phyloP scores from a whole-genome alignment of 2,113 vertebrate species.

The Theropithecus gelada region DNA sequence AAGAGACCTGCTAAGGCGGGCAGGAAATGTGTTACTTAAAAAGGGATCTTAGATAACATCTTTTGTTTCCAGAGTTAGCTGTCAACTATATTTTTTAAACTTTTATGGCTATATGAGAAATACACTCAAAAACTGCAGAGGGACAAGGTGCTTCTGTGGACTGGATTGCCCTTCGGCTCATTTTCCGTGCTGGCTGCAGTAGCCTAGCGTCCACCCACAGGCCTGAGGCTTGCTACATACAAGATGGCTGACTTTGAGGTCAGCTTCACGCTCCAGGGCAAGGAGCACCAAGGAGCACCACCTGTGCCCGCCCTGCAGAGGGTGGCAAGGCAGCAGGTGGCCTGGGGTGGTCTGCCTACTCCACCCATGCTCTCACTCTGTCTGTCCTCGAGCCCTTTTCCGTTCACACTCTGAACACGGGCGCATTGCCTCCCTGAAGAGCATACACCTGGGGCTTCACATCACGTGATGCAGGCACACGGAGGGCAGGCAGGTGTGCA shows the following conservation, averaged over 20 bases:
- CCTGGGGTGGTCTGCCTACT: neutral
- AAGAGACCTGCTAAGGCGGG: neutral
- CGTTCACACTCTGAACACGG: neutral
- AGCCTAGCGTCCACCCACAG: neutral
- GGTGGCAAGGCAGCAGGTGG: neutral
- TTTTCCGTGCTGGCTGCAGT: neutral
- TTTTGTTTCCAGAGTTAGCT: neutral
- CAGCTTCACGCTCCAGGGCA: neutral
- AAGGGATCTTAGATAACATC: neutral
- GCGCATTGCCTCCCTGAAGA: neutral
- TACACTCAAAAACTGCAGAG: neutral
- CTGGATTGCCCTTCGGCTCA: neutral
- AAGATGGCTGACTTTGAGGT: neutral
- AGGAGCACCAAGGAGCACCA: neutral
- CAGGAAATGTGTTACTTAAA: neutral
- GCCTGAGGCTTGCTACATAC: neutral
- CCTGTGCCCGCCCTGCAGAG: neutral
- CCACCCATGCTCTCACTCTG: neutral
- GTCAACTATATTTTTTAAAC: neutral
- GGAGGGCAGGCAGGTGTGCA: rapidly evolving
- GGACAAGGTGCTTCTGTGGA: neutral
- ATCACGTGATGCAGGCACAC: neutral
- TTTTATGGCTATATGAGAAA: neutral
- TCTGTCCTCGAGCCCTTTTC: neutral
- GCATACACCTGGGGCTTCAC: neutral